Conservation (phyloP, 2,888 invertebrate species). For the Lithosia quadra region DNA sequence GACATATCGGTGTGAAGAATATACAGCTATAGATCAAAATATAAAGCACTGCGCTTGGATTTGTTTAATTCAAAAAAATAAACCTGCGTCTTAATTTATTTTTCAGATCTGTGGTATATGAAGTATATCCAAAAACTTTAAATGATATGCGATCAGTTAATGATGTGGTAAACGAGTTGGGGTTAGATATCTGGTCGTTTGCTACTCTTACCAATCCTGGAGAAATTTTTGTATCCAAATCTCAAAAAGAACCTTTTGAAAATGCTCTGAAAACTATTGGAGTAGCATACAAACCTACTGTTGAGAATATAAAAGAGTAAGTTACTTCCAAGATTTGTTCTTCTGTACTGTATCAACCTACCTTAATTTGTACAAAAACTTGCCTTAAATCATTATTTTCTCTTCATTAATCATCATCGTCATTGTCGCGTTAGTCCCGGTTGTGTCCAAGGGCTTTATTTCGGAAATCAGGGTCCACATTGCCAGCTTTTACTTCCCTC, state of each 20-base stretch:
- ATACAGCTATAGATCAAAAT: not conserved
- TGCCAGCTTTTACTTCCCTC: no score
- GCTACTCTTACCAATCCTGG: conserved; percentile 59
- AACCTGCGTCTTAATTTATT: not conserved
- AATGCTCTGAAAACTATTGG: conserved; percentile 49
- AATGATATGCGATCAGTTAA: conserved; percentile 60
- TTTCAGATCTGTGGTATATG: conserved; percentile 67
- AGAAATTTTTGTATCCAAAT: conserved; percentile 61
- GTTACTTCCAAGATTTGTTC: conserved; percentile 34
- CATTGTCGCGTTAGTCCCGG: no score
- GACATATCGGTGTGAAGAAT: not conserved
- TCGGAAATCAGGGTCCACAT: no score
- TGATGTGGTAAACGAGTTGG: conserved; percentile 51
- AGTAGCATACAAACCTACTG: conserved; percentile 56
- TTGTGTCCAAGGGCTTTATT: no score
- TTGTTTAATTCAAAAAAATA: not conserved
- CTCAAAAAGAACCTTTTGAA: conserved; percentile 54
- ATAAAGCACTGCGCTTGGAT: not conserved
- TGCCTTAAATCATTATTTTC: not conserved
- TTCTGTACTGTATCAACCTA: not conserved
- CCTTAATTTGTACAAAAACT: not conserved
- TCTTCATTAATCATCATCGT: not conserved
- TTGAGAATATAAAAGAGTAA: conserved; percentile 71
- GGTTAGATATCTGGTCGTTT: conserved; percentile 65
- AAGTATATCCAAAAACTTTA: conserved; percentile 55